Conservation (phyloP, 2,888 invertebrate genomes). For the Podabrus alpinus region DNA sequence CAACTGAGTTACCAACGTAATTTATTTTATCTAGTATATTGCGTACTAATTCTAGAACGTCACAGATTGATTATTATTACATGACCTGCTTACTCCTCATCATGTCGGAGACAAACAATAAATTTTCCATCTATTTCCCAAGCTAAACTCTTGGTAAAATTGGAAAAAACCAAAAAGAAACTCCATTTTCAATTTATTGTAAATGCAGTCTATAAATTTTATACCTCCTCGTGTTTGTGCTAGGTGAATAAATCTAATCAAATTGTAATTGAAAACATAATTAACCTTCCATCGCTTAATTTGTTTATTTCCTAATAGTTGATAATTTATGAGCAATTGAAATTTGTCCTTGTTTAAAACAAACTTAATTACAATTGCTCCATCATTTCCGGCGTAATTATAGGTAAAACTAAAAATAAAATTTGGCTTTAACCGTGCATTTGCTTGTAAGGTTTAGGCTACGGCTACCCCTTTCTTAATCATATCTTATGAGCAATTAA, state of each 20-base stretch:
- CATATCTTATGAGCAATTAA: conserved; percentile 23
- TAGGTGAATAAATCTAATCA: neutral
- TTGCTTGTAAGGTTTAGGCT: neutral
- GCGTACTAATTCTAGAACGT: too few relatives aligned
- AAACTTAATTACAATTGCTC: neutral
- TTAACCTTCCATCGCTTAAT: neutral
- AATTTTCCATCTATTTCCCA: neutral
- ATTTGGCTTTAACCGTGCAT: neutral
- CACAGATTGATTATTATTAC: too few relatives aligned
- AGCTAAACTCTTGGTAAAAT: neutral
- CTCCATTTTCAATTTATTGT: neutral
- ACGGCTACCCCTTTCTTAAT: conserved; percentile 5
- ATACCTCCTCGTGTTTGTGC: neutral
- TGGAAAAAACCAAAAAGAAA: neutral
- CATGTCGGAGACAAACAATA: neutral
- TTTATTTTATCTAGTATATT: too few relatives aligned
- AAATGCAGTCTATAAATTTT: neutral
- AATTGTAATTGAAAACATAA: neutral
- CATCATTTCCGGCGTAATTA: neutral
- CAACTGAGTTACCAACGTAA: too few relatives aligned
- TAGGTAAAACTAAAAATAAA: neutral
- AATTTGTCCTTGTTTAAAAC: conserved; percentile 3
- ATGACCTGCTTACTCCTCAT: too few relatives aligned
- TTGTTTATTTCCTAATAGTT: neutral
- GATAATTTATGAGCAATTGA: conserved; percentile 2